A percentile compares a stretch with the other conserved stretches of the same genome.
These are phyloP conservation scores for Noctua fimbriata DNA, from an alignment of 2,888 invertebrate species.

Conservation along the genomic window DNA sequence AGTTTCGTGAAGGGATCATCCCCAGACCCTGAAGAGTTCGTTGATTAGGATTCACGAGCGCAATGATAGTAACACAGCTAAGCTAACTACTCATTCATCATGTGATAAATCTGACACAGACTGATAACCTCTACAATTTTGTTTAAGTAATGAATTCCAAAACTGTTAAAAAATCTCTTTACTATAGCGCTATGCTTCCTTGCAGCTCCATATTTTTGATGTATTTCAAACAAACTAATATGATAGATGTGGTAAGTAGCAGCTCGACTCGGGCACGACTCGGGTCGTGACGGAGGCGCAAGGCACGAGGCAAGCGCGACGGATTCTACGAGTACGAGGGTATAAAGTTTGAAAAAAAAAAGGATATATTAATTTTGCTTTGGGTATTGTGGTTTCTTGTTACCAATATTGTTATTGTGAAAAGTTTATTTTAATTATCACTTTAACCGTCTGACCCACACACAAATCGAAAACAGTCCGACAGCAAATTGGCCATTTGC, in stretches of 20 bases:
- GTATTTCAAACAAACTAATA: slow-evolving; percentile 53
- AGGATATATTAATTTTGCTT: not conserved
- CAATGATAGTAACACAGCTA: not conserved
- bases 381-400: not conserved
- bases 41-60: not conserved
- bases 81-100: not conserved
- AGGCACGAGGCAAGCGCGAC: not conserved
- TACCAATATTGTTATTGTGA: not conserved
- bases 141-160: no score
- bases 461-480: not conserved
- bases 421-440: not conserved
- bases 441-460: not conserved
- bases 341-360: slow-evolving; percentile 2
- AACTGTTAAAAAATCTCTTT: not conserved
- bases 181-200: slow-evolving; percentile 16
- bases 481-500: not conserved
- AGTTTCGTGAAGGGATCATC: not conserved
- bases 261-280: slow-evolving; percentile 16
- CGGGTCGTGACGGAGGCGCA: slow-evolving; percentile 28
- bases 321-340: slow-evolving; percentile 11
- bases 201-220: slow-evolving; percentile 35
- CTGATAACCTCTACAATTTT: not conserved
- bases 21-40: not conserved
- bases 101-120: not conserved
- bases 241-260: slow-evolving; percentile 52